These are phyloP conservation scores for Sminthurinus aureus DNA, from an alignment of 2,888 invertebrate genomes.

Conservation along the genomic window DNA sequence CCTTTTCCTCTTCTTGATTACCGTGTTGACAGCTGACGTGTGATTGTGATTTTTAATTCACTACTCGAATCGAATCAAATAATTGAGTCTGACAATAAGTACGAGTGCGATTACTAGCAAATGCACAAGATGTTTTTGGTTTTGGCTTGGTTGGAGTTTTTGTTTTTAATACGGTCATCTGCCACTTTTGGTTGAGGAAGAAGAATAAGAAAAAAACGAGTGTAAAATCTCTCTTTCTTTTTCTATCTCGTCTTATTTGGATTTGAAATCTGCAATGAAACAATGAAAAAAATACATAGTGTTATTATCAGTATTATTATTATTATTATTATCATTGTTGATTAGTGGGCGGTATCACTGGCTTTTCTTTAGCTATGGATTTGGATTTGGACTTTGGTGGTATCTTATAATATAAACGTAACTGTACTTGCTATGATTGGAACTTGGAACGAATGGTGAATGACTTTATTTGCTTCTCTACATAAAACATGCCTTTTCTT, in stretches of 20 bases:
- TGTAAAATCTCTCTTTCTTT: conserved; percentile 1
- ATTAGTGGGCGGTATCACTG: conserved; percentile 9
- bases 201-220: too few species aligned
- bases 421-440: conserved; percentile 11
- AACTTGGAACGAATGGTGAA: not conserved
- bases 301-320: too few species aligned
- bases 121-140: not conserved
- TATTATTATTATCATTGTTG: conserved; percentile 13
- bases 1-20: not conserved
- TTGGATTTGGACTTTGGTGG: not conserved
- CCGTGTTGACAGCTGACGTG: too few species aligned
- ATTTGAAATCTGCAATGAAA: conserved; percentile 6
- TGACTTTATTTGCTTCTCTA: not conserved
- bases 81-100: too few species aligned
- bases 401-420: conserved; percentile 11
- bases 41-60: too few species aligned
- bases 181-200: not conserved
- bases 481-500: not conserved
- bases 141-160: not conserved
- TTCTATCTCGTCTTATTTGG: not conserved
- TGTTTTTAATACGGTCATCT: conserved; percentile 17
- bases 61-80: too few species aligned
- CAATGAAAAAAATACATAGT: conserved; percentile 33
- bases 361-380: not conserved
- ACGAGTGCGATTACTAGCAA: not conserved